Base-by-base conservation (phyloP, 2,113 vertebrate species). In the Ophthalmolycus amberensis region DNA sequence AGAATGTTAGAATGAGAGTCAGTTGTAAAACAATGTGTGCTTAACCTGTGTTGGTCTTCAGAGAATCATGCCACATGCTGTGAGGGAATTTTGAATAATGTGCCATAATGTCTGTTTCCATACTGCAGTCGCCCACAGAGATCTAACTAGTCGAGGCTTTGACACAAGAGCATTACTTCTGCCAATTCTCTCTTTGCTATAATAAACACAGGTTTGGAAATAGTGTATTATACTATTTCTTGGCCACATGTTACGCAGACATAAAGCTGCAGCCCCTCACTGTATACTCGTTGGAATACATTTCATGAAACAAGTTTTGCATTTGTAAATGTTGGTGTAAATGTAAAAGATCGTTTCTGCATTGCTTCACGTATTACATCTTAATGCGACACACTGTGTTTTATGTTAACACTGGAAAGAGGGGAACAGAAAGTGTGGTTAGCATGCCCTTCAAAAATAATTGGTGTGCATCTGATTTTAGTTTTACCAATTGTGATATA, bases 21-120 rank as follows among this genome's bases (percentile, higher is more conserved):
- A n/a, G 27, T 16, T 77, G 62, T 82, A 80, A 91, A 91, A 82
- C 83, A 85, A 72, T 44, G 77, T 86, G 85, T 34, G 58, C 9
- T 48, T 72, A 32, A 79, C 40, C 9, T 80, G 69, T 70, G 75
- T 66, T 63, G n/a, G 37, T 32, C 67, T 11, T 75, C 9, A 27
- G 52, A 87, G 44, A 79, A 68, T 76, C 46, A 18, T 46, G n/a
- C 29, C 56, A 54, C 62, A 32, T 75, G 79, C 66, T 85, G 81
- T 76, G 82, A 80, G 44, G 65, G 25, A 62, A 77, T 82, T 78
- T n/a, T 34, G 0, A 75, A 75, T 68, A 75, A 69, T 42, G 34
- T 25, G 29, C 32, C 38, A 40, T 64, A 69, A 74, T 71, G 50
- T 80, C 10, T 22, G 71, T 71, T 75, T 75, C 54, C 71, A 32